Evolutionary conservation across 1,140 invertebrate genomes (phyloP).

Genomic region (Drosophila nannoptera): DNA sequence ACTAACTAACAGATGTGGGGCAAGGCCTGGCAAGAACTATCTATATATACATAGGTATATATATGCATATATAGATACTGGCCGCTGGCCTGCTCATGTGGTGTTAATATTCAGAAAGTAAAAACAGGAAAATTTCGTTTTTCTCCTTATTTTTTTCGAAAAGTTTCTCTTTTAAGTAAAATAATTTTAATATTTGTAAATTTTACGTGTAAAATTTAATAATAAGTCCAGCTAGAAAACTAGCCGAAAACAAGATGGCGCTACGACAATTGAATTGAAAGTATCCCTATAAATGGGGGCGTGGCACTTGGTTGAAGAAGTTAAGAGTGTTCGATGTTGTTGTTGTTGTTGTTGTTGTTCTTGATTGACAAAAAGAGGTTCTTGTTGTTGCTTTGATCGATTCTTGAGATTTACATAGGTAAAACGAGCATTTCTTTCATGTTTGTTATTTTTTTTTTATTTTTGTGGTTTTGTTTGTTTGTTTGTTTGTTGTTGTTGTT

Average conservation of each 20-base stretch:
- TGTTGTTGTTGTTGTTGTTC: conserved; percentile 40
- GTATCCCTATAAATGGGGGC: conserved; percentile 62
- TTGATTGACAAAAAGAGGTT: conserved; percentile 18
- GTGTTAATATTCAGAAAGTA: conserved; percentile 50
- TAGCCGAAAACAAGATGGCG: conserved; percentile 61
- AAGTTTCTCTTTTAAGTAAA: conserved; percentile 68
- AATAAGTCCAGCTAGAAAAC: conserved; percentile 77
- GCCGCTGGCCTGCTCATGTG: conserved; percentile 24
- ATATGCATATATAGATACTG: neutral
- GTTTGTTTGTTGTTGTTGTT: conserved; percentile 26
- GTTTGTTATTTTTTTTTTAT: conserved; percentile 78
- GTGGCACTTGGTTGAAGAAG: conserved; percentile 61
- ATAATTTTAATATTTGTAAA: conserved; percentile 73
- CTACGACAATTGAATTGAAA: conserved; percentile 69
- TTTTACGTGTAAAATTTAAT: conserved; percentile 78
- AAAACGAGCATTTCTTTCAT: conserved; percentile 78
- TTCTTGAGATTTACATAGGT: conserved; percentile 72
- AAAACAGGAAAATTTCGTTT: conserved; percentile 48
- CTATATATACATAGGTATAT: conserved; percentile 7
- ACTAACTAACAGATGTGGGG: conserved; percentile 44
- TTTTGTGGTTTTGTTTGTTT: conserved; percentile 50
- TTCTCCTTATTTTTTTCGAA: conserved; percentile 40
- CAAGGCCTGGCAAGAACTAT: conserved; percentile 28
- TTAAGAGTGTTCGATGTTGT: conserved; percentile 53
- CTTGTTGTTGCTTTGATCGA: conserved; percentile 56